Percentiles rank a stretch among this genome's conserved stretches.
Evolutionary conservation across 2,113 vertebrate species (phyloP).

Genomic region (Nymphicus hollandicus): DNA sequence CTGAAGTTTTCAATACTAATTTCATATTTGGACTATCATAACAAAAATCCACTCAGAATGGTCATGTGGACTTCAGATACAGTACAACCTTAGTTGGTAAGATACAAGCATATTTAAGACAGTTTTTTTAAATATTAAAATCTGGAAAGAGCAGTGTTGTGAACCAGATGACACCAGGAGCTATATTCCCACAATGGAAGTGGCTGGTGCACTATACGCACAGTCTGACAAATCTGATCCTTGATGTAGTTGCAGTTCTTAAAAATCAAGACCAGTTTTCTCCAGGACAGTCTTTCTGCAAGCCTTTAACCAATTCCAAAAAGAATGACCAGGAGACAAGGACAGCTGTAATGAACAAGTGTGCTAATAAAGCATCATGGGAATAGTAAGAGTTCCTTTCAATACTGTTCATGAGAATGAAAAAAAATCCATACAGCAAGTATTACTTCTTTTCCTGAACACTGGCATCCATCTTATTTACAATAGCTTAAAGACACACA

Average conservation of each 20-base stretch:
- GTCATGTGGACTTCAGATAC: constrained; percentile 4
- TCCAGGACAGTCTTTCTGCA: background rate
- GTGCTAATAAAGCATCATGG: constrained; percentile 29
- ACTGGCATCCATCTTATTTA: constrained; percentile 70
- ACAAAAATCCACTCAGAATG: constrained; percentile 46
- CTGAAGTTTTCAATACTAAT: background rate
- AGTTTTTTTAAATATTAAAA: constrained; percentile 33
- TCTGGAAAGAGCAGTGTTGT: constrained; percentile 37
- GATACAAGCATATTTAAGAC: constrained; percentile 57
- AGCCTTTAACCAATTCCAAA: constrained; percentile 4
- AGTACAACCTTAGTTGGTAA: constrained; percentile 12
- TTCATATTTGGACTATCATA: background rate
- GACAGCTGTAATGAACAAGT: constrained; percentile 32
- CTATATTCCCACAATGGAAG: constrained; percentile 35
- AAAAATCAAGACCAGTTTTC: constrained; percentile 21
- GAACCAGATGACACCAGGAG: constrained; percentile 44
- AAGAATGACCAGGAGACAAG: constrained; percentile 22
- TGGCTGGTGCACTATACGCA: constrained; percentile 38
- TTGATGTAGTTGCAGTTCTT: constrained; percentile 40
- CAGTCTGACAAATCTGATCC: constrained; percentile 24
- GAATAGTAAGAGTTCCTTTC: constrained; percentile 37
- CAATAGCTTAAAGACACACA: constrained; percentile 68
- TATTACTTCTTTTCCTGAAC: constrained; percentile 38
- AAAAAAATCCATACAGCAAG: constrained; percentile 21
- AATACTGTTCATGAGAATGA: constrained; percentile 60